Percentiles rank a stretch among this genome's conserved stretches.
Evolutionary conservation across 2,797 vertebrate genomes (phyloP).

Genomic region (Nasua narica): DNA sequence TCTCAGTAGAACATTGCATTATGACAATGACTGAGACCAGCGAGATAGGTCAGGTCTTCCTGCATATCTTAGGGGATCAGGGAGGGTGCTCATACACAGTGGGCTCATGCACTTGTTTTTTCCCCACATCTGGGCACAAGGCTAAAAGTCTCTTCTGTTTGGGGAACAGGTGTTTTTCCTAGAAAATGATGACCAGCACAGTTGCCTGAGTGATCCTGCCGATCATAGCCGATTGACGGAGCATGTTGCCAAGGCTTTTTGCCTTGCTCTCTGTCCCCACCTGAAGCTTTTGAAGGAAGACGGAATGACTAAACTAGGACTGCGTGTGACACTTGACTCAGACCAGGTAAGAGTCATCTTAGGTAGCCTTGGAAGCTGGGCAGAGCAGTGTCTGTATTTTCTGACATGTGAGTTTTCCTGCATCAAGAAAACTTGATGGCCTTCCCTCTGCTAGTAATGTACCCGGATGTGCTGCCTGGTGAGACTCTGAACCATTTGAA

Average conservation of each 20-base stretch:
- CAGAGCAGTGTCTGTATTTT: not conserved
- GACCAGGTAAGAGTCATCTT: constrained; percentile 89
- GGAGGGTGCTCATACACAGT: not conserved
- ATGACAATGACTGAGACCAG: not conserved
- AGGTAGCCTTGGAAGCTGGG: not conserved
- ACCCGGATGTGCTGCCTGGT: not conserved
- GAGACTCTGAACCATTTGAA: not conserved
- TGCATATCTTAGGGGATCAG: not conserved
- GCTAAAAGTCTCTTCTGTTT: constrained; percentile 39
- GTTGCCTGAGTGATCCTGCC: constrained; percentile 92
- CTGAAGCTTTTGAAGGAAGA: constrained; percentile 98
- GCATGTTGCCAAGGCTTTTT: constrained; percentile 96
- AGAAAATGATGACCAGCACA: constrained; percentile 94
- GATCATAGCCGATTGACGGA: constrained; percentile 97
- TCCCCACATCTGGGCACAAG: not conserved
- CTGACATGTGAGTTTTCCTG: not conserved
- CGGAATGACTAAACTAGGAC: constrained; percentile 96
- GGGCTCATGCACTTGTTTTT: not conserved
- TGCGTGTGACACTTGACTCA: constrained; percentile 94
- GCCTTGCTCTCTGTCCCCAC: constrained; percentile 94
- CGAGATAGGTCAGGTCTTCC: not conserved
- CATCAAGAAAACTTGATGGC: not conserved
- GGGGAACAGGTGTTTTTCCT: constrained; percentile 94
- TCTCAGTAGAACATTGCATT: not conserved
- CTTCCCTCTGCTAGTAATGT: not conserved